Conservation (phyloP, 1,140 invertebrate species). For the Alviniconcha marisindica region DNA sequence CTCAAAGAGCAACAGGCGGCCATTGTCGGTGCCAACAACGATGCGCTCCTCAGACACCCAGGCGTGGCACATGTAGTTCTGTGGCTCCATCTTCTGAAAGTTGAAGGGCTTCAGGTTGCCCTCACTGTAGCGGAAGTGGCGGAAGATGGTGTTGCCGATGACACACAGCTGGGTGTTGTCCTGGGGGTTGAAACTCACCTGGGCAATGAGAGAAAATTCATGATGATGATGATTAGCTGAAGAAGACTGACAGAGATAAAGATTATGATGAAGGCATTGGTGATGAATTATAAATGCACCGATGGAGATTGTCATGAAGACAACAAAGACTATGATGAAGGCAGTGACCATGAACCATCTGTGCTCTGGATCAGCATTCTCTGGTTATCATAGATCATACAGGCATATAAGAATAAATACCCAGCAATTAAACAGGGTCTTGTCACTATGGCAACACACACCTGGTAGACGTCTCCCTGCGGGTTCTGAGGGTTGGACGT, state of each 20-base stretch:
- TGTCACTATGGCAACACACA: constrained; percentile 49
- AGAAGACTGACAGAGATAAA: neutral
- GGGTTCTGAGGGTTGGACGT: constrained; percentile 76
- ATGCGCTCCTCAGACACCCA: constrained; percentile 83
- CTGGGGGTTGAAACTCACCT: constrained; percentile 85
- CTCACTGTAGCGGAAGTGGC: constrained; percentile 88
- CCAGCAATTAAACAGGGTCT: too few relatives aligned
- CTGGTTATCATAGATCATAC: too few relatives aligned
- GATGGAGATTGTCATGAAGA: too few relatives aligned
- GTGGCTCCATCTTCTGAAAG: constrained; percentile 87
- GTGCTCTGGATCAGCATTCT: too few relatives aligned
- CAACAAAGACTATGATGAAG: too few relatives aligned
- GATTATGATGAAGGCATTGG: too few relatives aligned
- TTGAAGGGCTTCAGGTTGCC: constrained; percentile 88
- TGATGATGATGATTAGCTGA: too few relatives aligned
- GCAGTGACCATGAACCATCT: too few relatives aligned
- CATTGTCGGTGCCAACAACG: constrained; percentile 85
- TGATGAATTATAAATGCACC: too few relatives aligned
- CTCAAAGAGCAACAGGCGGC: constrained; percentile 86
- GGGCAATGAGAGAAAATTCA: constrained; percentile 30
- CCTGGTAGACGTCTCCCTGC: constrained; percentile 76
- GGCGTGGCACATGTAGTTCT: constrained; percentile 82
- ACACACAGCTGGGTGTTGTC: constrained; percentile 86
- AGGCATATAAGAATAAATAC: too few relatives aligned
- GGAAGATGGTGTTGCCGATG: constrained; percentile 84